phyloP scores from a whole-genome alignment of 2,797 vertebrate species.

The Cossypha niveicapilla region DNA sequence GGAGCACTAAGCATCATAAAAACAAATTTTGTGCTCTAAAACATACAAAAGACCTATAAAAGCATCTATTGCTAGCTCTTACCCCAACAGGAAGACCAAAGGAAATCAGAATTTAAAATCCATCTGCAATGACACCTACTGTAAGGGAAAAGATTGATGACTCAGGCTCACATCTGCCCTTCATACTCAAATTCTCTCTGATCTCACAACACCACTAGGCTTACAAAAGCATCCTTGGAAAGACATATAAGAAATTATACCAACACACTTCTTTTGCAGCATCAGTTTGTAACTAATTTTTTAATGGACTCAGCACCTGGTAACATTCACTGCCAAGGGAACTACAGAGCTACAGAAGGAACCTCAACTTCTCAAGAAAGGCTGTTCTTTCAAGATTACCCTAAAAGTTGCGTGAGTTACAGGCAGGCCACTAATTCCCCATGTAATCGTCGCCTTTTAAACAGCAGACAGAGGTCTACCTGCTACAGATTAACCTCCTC shows the following conservation, averaged over 20 bases:
- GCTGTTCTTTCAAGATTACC: background rate
- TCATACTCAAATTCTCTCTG: background rate
- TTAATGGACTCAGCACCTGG: background rate
- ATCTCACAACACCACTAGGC: background rate
- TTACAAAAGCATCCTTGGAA: background rate
- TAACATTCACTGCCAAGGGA: background rate
- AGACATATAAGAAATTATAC: background rate
- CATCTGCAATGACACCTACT: constrained; percentile 54
- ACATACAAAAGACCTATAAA: background rate
- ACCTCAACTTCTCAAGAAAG: background rate
- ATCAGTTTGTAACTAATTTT: background rate
- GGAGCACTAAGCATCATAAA: background rate
- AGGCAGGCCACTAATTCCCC: background rate
- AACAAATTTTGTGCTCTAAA: background rate
- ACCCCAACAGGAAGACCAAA: background rate
- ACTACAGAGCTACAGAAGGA: background rate
- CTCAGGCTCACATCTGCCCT: constrained; percentile 46
- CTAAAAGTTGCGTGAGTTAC: constrained; percentile 9
- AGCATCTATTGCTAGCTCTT: background rate
- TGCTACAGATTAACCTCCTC: constrained; percentile 50
- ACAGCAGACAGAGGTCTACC: background rate
- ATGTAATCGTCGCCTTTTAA: background rate
- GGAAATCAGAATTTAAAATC: background rate
- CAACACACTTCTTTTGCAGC: background rate
- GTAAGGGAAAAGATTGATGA: constrained; percentile 40